phyloP scores from a whole-genome alignment of 2,888 invertebrate species.

The Sphaerophoria taeniata region DNA sequence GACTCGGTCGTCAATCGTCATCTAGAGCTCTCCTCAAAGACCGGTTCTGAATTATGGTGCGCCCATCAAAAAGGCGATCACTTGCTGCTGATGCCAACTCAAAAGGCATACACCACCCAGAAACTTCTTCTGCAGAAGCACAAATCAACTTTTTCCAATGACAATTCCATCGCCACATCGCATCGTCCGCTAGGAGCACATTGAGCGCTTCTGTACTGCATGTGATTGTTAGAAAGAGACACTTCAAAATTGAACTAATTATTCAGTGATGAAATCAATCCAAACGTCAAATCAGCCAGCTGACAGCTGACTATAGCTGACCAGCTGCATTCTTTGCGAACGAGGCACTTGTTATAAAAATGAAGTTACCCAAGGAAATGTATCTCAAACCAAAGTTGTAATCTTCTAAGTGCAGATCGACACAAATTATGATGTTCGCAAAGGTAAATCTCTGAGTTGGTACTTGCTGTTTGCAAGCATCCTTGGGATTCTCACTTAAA shows the following conservation, averaged over 20 bases:
- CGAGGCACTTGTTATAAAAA: conserved; percentile 80
- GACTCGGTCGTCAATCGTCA: conserved; percentile 23
- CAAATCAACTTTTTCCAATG: conserved; percentile 42
- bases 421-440: conserved; percentile 78
- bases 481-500: conserved; percentile 54
- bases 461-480: conserved; percentile 26
- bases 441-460: conserved; percentile 78
- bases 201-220: neutral
- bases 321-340: conserved; percentile 55
- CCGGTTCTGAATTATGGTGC: conserved; percentile 46
- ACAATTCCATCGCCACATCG: neutral
- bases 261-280: conserved; percentile 74
- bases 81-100: conserved; percentile 24
- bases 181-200: neutral
- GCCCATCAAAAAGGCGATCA: conserved; percentile 69
- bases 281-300: conserved; percentile 54
- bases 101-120: conserved; percentile 61
- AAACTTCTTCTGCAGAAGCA: conserved; percentile 66
- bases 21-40: neutral
- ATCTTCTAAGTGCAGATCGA: conserved; percentile 81
- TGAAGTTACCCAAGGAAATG: conserved; percentile 79
- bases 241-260: conserved; percentile 65
- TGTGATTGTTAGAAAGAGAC: conserved; percentile 22
- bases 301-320: conserved; percentile 22
- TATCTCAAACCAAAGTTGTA: conserved; percentile 82